Evolutionary conservation across 2,113 vertebrate genomes (phyloP), one percentile per base, ranked within the genome.

Genomic region (Clarias batrachus): DNA sequence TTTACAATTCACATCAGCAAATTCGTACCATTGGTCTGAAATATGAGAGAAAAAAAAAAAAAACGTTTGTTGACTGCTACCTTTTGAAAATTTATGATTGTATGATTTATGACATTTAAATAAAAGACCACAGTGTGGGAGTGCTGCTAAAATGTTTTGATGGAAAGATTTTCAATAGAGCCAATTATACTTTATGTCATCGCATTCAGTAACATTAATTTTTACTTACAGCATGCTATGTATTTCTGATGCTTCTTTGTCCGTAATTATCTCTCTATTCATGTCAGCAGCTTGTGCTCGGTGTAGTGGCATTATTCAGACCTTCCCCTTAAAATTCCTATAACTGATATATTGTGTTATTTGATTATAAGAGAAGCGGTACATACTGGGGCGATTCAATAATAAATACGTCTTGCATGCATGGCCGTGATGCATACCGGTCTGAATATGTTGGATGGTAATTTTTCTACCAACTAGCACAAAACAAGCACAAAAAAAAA

Each of bases 401-500:
- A 74, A 77, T 57, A 62, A 65, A 83, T 23, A 52, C 70, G 10
- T 77, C 68, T 78, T 70, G 30, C 56, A 33, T 16, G 52, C 41
- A 56, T 27, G 71, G 10, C 54, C 25, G 33, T 27, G 21, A 57
- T 82, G 17, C 27, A 52, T 66, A 76, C 33, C 81, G 63, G 27
- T 56, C 27, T 3, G 79, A 79, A 62, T 62, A 84, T 54, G 86
- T 60, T 63, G 23, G 59, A 81, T 57, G 27, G 52, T 81, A 33
- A 62, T 83, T 74, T 80, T 80, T 59, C 19, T 56, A 85, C 83
- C 73, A 90, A 83, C n/a, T 30, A 87, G 3, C 17, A 81, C 30
- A 83, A 87, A 76, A 79, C 86, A 84, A 78, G 84, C 87, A 89
- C 56, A 30, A 37, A 68, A 12, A 87, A 88, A 86, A 89, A 54